These are phyloP conservation scores for Pseudomyrmex gracilis DNA, from an alignment of 1,140 invertebrate genomes.

Conservation along the genomic window DNA sequence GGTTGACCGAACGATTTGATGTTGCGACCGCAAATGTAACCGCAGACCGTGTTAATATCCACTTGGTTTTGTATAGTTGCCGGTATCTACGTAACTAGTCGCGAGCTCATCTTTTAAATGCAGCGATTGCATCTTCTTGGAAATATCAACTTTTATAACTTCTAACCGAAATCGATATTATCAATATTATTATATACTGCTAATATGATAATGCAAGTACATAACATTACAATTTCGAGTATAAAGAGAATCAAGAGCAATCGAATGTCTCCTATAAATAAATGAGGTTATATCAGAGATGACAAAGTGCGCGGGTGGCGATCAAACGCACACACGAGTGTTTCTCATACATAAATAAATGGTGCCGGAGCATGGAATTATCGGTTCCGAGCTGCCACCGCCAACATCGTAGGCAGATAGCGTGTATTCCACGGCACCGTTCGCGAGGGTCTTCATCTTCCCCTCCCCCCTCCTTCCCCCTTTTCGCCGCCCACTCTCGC, in stretches of 20 bases:
- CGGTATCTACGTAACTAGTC: constrained; percentile 44
- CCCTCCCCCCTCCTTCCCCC: constrained; percentile 58
- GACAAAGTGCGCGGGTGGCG: constrained; percentile 55
- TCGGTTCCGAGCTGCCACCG: constrained; percentile 60
- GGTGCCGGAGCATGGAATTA: constrained; percentile 66
- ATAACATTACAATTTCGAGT: background rate
- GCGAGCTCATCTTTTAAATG: constrained; percentile 18
- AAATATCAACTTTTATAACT: background rate
- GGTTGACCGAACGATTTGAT: constrained; percentile 83
- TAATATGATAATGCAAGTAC: background rate
- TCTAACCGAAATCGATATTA: background rate
- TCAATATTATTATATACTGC: background rate
- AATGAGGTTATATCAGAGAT: constrained; percentile 54
- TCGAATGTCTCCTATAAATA: constrained; percentile 1
- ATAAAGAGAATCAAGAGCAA: background rate
- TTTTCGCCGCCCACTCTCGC: constrained; percentile 66
- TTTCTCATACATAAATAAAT: constrained; percentile 71
- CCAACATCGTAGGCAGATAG: constrained; percentile 62
- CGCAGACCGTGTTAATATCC: constrained; percentile 71
- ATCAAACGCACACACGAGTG: constrained; percentile 48
- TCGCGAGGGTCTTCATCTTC: constrained; percentile 73
- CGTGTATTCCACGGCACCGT: constrained; percentile 57
- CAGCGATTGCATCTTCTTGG: background rate
- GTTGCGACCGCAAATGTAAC: constrained; percentile 66
- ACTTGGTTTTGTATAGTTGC: constrained; percentile 33